Base-by-base conservation (phyloP, 2,888 invertebrate species). In the Hemicrepidius hirtus region DNA sequence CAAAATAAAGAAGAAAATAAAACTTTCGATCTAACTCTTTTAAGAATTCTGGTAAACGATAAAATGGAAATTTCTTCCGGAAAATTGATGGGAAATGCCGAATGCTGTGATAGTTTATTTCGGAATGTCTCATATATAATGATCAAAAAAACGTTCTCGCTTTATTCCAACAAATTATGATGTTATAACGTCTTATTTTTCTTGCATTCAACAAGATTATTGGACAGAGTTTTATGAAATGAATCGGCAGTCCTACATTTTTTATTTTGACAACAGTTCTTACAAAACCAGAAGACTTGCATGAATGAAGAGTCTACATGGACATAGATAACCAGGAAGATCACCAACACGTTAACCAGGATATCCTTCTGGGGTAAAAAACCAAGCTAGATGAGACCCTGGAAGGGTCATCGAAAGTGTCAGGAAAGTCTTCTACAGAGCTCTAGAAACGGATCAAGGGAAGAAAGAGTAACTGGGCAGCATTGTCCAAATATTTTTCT, bases 51-150 rank as follows among this genome's bases (percentile, higher is more conserved):
- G 57, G 32, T 66, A 40, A 66, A 66, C 66, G 66, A 66, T 41
- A 66, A 66, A 66, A 66, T 66, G 66, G 57, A 66, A 66, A 66
- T 66, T 65, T 53, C 28, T 37, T 55, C 18, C 37, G 21, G 57
- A 57, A 55, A 57, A 57, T 57, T 57, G 57, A 57, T 35, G 53
- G 32, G 13, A 12, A 18, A 40, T 6, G 13, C 10, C 37, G 35
- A 37, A 57, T 57, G 37, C 12, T 37, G n/a, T 18, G 57, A 57
- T 57, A 37, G 57, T 57, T 57, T 57, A 57, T 57, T 57, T 13
- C 16, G 21, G 37, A 35, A 21, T 57, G 57, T 53, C 53, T 53
- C 24, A 32, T 53, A 53, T 24, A 53, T 13, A 53, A 53, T 53
- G n/a, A 53, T 53, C 28, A 53, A 53, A 53, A 49, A 53, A 53